Conservation (phyloP, 2,888 invertebrate genomes). For the Agonum fuliginosum region DNA sequence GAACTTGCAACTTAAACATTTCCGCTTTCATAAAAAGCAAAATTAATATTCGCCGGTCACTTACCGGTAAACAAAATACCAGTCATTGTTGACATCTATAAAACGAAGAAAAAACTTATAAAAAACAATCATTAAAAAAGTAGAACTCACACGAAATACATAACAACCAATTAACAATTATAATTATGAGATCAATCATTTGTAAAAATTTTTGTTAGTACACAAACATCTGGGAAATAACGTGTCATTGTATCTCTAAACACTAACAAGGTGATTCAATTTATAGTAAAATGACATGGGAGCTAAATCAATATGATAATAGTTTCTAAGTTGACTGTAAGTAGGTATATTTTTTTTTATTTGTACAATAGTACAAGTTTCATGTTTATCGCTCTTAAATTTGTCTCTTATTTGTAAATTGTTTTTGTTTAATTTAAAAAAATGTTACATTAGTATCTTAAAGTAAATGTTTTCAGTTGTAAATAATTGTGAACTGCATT, state of each 20-base stretch:
- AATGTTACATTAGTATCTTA: too few species aligned
- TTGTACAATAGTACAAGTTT: too few species aligned
- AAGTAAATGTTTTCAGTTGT: too few species aligned
- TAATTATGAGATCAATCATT: background rate
- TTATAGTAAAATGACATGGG: too few species aligned
- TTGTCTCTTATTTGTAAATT: too few species aligned
- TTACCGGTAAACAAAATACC: slow-evolving; percentile 40
- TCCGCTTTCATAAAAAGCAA: background rate
- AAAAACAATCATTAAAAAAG: slow-evolving; percentile 20
- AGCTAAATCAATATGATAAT: too few species aligned
- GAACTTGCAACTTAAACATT: background rate
- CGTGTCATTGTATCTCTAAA: background rate
- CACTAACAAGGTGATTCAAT: too few species aligned
- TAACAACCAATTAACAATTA: slow-evolving; percentile 4
- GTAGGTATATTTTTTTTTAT: too few species aligned
- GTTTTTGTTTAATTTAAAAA: too few species aligned
- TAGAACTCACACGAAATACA: background rate
- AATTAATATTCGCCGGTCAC: slow-evolving; percentile 36
- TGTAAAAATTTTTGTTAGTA: background rate
- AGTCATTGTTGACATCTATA: slow-evolving; percentile 27
- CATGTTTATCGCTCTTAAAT: too few species aligned
- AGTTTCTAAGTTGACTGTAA: too few species aligned
- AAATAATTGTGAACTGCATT: too few species aligned
- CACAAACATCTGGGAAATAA: background rate
- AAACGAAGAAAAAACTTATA: background rate